Conservation (phyloP, 2,797 vertebrate species). For the Danio aesculapii region DNA sequence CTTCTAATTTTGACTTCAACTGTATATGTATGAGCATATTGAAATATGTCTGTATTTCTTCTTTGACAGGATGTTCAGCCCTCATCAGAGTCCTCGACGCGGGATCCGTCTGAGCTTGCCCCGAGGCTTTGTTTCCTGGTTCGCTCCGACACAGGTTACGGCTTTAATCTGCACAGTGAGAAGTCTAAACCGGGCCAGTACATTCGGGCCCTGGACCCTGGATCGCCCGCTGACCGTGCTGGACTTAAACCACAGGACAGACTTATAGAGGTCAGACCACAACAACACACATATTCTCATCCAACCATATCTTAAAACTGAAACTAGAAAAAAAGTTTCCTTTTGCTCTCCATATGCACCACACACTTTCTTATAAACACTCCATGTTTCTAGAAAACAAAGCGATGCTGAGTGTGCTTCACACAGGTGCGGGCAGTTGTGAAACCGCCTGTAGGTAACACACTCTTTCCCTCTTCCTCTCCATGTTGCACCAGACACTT, state of each 20-base stretch:
- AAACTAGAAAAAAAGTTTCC: too few species aligned
- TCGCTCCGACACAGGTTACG: conserved; percentile 88
- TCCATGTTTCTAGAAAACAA: too few species aligned
- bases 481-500: too few species aligned
- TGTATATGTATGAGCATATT: too few species aligned
- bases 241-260: conserved; percentile 92
- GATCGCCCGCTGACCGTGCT: conserved; percentile 85
- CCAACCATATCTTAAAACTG: too few species aligned
- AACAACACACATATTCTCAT: not conserved
- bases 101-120: conserved; percentile 77
- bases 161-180: conserved; percentile 98
- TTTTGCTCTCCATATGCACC: too few species aligned
- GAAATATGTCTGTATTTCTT: not conserved
- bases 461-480: too few species aligned
- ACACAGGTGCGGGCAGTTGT: too few species aligned
- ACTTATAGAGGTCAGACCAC: conserved; percentile 87
- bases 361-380: too few species aligned
- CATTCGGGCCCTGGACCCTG: conserved; percentile 92
- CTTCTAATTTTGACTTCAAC: too few species aligned
- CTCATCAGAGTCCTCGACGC: conserved; percentile 57
- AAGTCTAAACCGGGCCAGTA: conserved; percentile 93
- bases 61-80: conserved; percentile 66
- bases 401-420: too few species aligned
- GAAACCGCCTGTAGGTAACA: too few species aligned
- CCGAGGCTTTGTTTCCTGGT: conserved; percentile 92